A percentile compares a stretch with the other conserved stretches of the same genome.
phyloP scores from a whole-genome alignment of 2,113 vertebrate genomes.

The Speoplatyrhinus poulsoni region DNA sequence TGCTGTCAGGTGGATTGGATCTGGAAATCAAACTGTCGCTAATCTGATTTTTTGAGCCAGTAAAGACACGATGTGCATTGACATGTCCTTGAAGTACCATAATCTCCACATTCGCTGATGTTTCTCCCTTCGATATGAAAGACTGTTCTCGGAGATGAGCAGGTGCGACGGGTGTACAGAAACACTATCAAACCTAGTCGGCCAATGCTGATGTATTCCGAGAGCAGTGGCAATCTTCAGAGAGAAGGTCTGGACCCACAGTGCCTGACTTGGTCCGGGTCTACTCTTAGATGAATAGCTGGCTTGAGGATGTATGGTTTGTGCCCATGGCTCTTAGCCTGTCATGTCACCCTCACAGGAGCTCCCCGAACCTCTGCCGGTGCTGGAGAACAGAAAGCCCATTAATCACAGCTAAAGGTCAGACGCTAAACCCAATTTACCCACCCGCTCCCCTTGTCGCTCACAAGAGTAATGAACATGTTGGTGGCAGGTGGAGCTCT shows the following conservation, averaged over 20 bases:
- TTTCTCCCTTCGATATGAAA: constrained; percentile 11
- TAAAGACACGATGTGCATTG: constrained; percentile 29
- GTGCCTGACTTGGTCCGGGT: constrained; percentile 36
- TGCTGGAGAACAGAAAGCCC: constrained; percentile 59
- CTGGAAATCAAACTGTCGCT: constrained; percentile 66
- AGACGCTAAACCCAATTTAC: constrained; percentile 79
- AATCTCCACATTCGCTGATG: constrained; percentile 5
- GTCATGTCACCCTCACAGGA: constrained; percentile 50
- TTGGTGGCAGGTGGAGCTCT: constrained; percentile 56
- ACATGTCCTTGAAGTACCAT: constrained; percentile 16
- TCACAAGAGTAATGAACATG: constrained; percentile 74
- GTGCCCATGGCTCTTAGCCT: constrained; percentile 40
- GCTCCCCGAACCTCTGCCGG: constrained; percentile 53
- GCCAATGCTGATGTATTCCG: constrained; percentile 39
- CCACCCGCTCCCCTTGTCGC: constrained; percentile 65
- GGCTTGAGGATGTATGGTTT: constrained; percentile 48
- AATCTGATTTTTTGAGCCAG: constrained; percentile 63
- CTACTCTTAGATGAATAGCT: constrained; percentile 60
- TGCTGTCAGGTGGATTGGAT: constrained; percentile 65
- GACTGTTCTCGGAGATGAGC: constrained; percentile 22
- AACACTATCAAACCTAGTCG: constrained; percentile 36
- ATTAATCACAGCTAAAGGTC: constrained; percentile 82
- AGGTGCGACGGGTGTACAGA: constrained; percentile 17
- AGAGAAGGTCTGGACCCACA: constrained; percentile 15
- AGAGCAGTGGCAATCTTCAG: constrained; percentile 42